Percentiles rank a stretch among this genome's conserved stretches.
Evolutionary conservation across 2,113 vertebrate genomes (phyloP).

Genomic region (Uropsilus gracilis): DNA sequence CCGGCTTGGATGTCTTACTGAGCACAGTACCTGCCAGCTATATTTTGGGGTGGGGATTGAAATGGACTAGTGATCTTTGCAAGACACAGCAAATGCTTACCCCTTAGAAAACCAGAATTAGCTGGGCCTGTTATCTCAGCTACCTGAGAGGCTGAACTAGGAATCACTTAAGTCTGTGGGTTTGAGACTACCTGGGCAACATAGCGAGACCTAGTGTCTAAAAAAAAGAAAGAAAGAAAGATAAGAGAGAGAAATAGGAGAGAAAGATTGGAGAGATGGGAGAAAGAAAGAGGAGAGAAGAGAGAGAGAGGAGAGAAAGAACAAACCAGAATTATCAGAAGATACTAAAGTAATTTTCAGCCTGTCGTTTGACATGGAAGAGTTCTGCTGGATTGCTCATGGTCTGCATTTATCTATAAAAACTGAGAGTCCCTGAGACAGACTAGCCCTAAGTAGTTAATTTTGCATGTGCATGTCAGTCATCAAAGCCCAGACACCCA

Average conservation of each 20-base stretch:
- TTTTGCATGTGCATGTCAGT: background rate
- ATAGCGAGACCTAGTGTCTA: too few relatives aligned
- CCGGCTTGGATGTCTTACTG: background rate
- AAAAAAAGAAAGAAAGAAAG: too few relatives aligned
- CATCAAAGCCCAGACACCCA: background rate
- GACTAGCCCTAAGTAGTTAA: background rate
- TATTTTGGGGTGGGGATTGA: background rate
- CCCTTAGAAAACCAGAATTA: background rate
- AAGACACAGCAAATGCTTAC: background rate
- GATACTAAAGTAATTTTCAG: background rate
- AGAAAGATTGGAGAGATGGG: too few relatives aligned
- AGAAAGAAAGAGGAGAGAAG: too few relatives aligned
- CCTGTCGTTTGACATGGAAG: slow-evolving; percentile 3
- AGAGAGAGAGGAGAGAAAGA: too few relatives aligned
- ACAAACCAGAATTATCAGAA: background rate
- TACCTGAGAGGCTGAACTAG: too few relatives aligned
- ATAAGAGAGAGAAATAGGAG: too few relatives aligned
- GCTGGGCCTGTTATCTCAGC: too few relatives aligned
- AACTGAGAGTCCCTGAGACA: background rate
- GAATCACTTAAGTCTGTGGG: too few relatives aligned
- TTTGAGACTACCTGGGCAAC: too few relatives aligned
- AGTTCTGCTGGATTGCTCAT: background rate
- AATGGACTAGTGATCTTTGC: background rate
- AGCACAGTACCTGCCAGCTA: background rate
- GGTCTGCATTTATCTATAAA: background rate